A percentile compares a stretch with the other conserved stretches of the same genome.
phyloP scores from a whole-genome alignment of 2,888 invertebrate genomes.

The Epistrophella euchroma region DNA sequence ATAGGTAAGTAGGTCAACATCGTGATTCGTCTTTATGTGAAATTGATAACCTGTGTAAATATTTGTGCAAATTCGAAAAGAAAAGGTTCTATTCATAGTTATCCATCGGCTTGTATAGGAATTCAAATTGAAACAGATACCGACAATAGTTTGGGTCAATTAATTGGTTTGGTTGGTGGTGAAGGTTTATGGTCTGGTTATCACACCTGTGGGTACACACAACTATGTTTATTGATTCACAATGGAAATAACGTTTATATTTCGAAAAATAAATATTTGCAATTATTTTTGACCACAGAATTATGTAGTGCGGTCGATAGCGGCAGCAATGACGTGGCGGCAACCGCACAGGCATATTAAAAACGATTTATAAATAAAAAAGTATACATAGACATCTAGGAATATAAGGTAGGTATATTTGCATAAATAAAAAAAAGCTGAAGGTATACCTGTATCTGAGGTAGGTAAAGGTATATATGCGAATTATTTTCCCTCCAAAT shows the following conservation, averaged over 20 bases:
- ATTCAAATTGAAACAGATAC: constrained; percentile 57
- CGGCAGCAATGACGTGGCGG: background rate
- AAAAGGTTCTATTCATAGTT: constrained; percentile 62
- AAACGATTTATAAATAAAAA: background rate
- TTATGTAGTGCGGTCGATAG: background rate
- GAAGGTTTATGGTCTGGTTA: constrained; percentile 71
- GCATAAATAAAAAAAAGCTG: too few relatives aligned
- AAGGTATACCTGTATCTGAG: too few relatives aligned
- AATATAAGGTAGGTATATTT: too few relatives aligned
- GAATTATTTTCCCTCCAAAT: too few relatives aligned
- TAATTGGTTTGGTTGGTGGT: constrained; percentile 73
- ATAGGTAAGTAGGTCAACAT: background rate
- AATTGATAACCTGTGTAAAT: constrained; percentile 69
- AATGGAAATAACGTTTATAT: constrained; percentile 20
- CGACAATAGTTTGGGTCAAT: constrained; percentile 63
- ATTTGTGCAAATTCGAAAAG: constrained; percentile 51
- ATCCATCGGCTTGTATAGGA: constrained; percentile 1
- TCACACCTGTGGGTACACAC: constrained; percentile 64
- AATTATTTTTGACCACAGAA: constrained; percentile 21
- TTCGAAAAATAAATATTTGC: constrained; percentile 33
- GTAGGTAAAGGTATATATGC: too few relatives aligned
- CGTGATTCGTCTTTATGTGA: background rate
- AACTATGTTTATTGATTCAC: constrained; percentile 12
- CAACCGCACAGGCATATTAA: background rate
- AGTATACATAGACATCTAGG: background rate